Conservation (phyloP, 2,888 invertebrate genomes). For the Choreutis nemorana region DNA sequence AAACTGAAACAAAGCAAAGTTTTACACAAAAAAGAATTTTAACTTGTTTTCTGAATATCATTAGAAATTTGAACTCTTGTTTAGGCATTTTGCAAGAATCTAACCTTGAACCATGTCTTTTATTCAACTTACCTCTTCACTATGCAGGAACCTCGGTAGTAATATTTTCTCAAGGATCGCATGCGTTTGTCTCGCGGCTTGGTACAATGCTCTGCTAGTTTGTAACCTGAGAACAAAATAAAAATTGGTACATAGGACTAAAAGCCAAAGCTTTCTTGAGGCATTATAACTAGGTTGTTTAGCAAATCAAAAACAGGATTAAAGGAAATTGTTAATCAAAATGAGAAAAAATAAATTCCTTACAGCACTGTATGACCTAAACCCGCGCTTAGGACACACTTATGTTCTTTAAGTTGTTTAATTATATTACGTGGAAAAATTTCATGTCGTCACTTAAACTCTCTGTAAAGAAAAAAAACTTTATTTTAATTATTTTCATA, state of each 20-base stretch:
- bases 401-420: too few relatives aligned
- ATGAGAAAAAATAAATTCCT: conserved; percentile 5
- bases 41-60: background rate
- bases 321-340: too few relatives aligned
- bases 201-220: conserved; percentile 78
- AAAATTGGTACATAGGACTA: background rate
- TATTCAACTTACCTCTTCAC: conserved; percentile 72
- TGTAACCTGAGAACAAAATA: conserved; percentile 58
- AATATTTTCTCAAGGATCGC: conserved; percentile 75
- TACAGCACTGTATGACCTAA: too few relatives aligned
- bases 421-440: too few relatives aligned
- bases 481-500: too few relatives aligned
- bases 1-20: conserved; percentile 62
- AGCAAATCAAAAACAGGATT: too few relatives aligned
- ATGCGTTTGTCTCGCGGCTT: conserved; percentile 82
- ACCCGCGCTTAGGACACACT: too few relatives aligned
- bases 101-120: conserved; percentile 1
- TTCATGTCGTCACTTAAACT: too few relatives aligned
- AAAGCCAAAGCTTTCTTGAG: too few relatives aligned
- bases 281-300: too few relatives aligned
- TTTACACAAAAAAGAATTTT: background rate
- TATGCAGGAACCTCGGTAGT: conserved; percentile 82
- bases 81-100: background rate
- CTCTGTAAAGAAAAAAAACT: too few relatives aligned
- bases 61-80: background rate